Evolutionary conservation across 2,113 vertebrate genomes (phyloP), one percentile per base, ranked within the genome.

Genomic region (Phalacrocorax aristotelis): DNA sequence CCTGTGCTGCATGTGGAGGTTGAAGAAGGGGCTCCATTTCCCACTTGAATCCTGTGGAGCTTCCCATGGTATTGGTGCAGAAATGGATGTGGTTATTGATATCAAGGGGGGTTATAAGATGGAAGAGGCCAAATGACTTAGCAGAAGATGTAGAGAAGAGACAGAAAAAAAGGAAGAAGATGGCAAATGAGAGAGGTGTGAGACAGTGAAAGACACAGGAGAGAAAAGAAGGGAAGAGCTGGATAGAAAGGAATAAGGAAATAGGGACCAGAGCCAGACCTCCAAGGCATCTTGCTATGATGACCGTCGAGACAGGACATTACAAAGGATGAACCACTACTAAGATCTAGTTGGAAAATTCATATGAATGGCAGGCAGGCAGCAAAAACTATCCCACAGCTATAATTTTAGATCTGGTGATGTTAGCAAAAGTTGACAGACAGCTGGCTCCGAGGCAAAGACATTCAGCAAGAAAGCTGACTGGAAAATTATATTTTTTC

Each of bases 371-470:
- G 58, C 71, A 90, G 38, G 3, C 61, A 87, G 51, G 69, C 55
- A 93, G 77, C 38, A 64, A 58, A 87, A 89, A 30, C 77, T 82
- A 14, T 78, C 60, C 54, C 71, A 89, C 25, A 58, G 48, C 66
- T 90, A 23, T 80, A 85, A 96, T 94, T 94, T 94, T 90, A 94
- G 68, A 92, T 90, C 26, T 87, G 72, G 88, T 60, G 86, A 71
- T 64, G 86, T 68, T 90, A 94, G 82, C 78, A 93, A 29, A 86
- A 92, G 79, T 42, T 92, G 88, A 27, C 90, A 90, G 90, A 22
- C 83, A 96, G 86, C 68, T 96, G 85, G 83, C 85, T 89, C 57
- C 87, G 62, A 83, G 65, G 69, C 81, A 95, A 77, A 95, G 48
- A 42, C 51, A 71, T 87, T 84, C 64, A 83, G 66, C 66, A 70